phyloP scores from a whole-genome alignment of 1,140 invertebrate species.

The Scaptomyza montana region DNA sequence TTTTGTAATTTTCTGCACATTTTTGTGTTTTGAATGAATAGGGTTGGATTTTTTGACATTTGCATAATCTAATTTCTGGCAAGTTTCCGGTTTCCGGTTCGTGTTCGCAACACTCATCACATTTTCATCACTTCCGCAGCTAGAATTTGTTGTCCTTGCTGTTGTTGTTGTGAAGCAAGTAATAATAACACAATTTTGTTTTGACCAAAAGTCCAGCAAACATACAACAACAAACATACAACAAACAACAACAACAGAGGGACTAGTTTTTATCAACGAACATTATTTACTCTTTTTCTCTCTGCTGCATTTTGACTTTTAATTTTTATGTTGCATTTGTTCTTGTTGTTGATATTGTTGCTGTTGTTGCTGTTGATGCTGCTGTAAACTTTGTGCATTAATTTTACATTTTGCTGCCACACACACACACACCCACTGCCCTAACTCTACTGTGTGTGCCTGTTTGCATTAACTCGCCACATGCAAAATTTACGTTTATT shows the following conservation, averaged over 20 bases:
- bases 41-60: slow-evolving; percentile 15
- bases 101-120: slow-evolving; percentile 37
- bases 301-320: slow-evolving; percentile 39
- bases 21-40: too few species aligned
- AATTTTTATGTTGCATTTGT: slow-evolving; percentile 37
- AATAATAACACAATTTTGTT: slow-evolving; percentile 57
- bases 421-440: background rate
- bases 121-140: slow-evolving; percentile 65
- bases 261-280: slow-evolving; percentile 65
- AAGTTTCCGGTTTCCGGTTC: slow-evolving; percentile 29
- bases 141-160: background rate
- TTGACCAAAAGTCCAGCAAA: slow-evolving; percentile 13
- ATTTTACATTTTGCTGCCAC: slow-evolving; percentile 75
- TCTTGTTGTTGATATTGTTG: slow-evolving; percentile 49
- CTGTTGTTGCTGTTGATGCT: slow-evolving; percentile 49
- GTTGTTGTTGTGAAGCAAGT: background rate
- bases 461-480: slow-evolving; percentile 80
- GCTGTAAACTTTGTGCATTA: slow-evolving; percentile 81
- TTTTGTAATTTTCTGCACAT: too few species aligned
- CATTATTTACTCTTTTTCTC: slow-evolving; percentile 72
- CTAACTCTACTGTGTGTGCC: slow-evolving; percentile 24
- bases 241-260: slow-evolving; percentile 39
- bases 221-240: slow-evolving; percentile 34
- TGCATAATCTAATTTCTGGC: slow-evolving; percentile 45
- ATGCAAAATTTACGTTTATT: slow-evolving; percentile 82